Base-by-base conservation (phyloP, 2,797 vertebrate species). In the Buceros bicornis region DNA sequence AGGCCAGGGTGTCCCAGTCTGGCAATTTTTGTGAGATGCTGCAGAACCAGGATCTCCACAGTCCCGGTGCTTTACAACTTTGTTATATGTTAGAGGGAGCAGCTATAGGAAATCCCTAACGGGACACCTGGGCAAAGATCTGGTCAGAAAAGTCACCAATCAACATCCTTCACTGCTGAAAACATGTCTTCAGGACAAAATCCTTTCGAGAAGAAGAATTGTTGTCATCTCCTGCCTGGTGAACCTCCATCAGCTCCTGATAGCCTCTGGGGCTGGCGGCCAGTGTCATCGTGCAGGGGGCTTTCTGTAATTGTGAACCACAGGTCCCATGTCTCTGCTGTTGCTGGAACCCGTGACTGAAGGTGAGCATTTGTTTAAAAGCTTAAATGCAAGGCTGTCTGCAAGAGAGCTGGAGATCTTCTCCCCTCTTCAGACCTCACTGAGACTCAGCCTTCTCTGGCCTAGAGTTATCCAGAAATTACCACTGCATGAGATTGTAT, bases 231-330 rank as follows among this genome's bases (percentile, higher is more conserved):
- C 9, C 58, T 69, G 25, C 37, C 43, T 31, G 14, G 9, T 37
- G 40, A 86, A 43, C 20, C 10, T 81, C 24, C 45, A 16, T 24
- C 35, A 29, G 1, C 16, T 48, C 12, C 60, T 47, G 47, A 33
- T 25, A 86, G 24, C 40, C 43, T 62, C 47, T 82, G n/a, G n/a
- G 56, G 56, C 54, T 80, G 57, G 53, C 29, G 50, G 48, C 60
- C 13, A 1, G 28, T 8, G 24, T 40, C 57, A 89, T 33, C 37
- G 48, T 76, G 28, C 40, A 21, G 0, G 0, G 47, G 17, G 15
- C 77, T 43, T 78, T 33, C 15, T 1, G 0, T 54, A 43, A 24
- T 10, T 2, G 1, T 67, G 57, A 81, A 45, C 5, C 10, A 29
- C 10, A 53, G 25, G 8, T 62, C 31, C 43, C 4, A 2, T 42